These are phyloP conservation scores for Sigmodon hispidus DNA, from an alignment of 2,113 vertebrate species.

Conservation along the genomic window DNA sequence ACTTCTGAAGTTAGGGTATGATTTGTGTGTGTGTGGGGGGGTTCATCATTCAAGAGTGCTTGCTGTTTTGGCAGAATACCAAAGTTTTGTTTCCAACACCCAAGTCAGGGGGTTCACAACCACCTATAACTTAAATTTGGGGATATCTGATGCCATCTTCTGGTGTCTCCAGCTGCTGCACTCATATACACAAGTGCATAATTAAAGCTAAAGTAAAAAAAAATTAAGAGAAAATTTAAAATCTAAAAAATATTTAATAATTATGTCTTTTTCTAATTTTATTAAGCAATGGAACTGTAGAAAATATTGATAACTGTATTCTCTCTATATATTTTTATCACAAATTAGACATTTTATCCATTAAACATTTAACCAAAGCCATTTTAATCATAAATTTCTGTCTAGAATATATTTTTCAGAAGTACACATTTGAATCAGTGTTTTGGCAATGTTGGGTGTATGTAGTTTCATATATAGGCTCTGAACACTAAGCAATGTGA, in stretches of 20 bases:
- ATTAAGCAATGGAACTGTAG: neutral
- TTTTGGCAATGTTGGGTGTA: neutral
- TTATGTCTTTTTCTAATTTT: neutral
- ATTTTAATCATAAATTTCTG: neutral
- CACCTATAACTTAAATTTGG: neutral
- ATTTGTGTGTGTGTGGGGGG: neutral
- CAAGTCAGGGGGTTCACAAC: neutral
- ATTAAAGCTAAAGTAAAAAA: neutral
- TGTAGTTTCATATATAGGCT: neutral
- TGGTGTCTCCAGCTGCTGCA: neutral
- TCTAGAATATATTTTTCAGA: neutral
- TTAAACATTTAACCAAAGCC: constrained; percentile 2
- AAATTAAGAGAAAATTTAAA: constrained; percentile 27
- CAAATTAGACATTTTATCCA: neutral
- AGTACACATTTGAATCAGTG: neutral
- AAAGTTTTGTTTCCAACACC: neutral
- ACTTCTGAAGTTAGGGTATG: neutral
- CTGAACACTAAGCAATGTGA: neutral
- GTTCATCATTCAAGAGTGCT: neutral
- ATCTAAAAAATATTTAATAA: neutral
- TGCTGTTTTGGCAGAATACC: neutral
- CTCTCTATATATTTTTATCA: neutral
- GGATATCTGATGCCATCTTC: neutral
- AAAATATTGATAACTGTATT: constrained; percentile 8
- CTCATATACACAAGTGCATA: neutral